Base-by-base conservation (phyloP, 2,113 vertebrate genomes). In the Apodemus speciosus region DNA sequence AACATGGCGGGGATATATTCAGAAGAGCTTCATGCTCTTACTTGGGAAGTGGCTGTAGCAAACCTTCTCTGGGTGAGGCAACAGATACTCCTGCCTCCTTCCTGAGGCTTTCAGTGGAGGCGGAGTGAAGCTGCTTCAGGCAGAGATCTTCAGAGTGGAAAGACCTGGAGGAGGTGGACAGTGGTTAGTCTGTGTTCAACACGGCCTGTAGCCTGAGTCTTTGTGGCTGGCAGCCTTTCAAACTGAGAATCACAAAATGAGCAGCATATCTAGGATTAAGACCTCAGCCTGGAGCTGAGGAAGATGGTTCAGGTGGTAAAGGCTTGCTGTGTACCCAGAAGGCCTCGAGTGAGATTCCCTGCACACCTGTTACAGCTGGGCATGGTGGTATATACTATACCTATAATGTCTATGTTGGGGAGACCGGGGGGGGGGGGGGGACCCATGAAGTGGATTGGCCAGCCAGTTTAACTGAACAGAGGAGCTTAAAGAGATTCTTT, bases 231-330 rank as follows among this genome's bases (percentile, higher is more conserved):
- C 7, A 35, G 35, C 69, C 40, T 27, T 62, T 60, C 49, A 77
- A 14, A 56, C 71, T 18, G 71, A 62, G 1, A 38, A 30, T n/a
- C 18, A 10, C 1, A 66, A 68, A 43, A 30, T 9, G 32, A 3
- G 30, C 23, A 3, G 30, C 23, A 40, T 80, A 64, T 94, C 85
- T 95, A 56, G 89, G 86, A 89, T 20, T 2, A 92, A 93, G 68
- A 93, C 62, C 73, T 80, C 77, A 6, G 3, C 81, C 60, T 62
- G 60, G 58, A 9, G 2, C 15, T 21, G 27, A 64, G 40, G 40
- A 84, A 84, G 60, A 64, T 46, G 40, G 60, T 40, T 66, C 60
- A 84, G 62, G 3, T 49, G 18, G 83, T 13, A n/a, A 68, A n/a
- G 46, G 62, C 32, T 51, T 49, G 43, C 30, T 21, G 4, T 35